Percentiles rank a stretch among this genome's conserved stretches.
Evolutionary conservation across 2,797 vertebrate genomes (phyloP).

Genomic region (Gambusia yucatana): DNA sequence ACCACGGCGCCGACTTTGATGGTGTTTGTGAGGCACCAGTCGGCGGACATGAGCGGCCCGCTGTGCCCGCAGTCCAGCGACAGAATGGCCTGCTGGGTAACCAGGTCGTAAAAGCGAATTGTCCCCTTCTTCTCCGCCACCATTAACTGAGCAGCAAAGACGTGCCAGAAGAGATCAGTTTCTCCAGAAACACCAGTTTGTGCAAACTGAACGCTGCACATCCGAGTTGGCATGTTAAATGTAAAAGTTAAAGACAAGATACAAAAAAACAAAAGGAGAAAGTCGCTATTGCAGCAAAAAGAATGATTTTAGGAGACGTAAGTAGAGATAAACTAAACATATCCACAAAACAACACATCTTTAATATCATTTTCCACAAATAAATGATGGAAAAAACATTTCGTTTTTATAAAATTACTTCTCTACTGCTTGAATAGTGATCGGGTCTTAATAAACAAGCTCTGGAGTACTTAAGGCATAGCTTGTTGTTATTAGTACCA

Average conservation of each 20-base stretch:
- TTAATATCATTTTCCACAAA: background rate
- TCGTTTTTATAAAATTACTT: background rate
- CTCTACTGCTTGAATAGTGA: background rate
- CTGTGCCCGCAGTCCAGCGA: conserved; percentile 94
- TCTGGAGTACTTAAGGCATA: no score
- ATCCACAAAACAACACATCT: background rate
- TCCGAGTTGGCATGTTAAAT: background rate
- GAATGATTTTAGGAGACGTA: background rate
- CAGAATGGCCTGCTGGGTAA: conserved; percentile 92
- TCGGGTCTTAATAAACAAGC: no score
- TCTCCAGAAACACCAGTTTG: background rate
- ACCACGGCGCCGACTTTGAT: conserved; percentile 95
- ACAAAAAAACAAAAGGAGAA: background rate
- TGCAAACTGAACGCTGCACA: background rate
- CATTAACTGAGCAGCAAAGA: conserved; percentile 85
- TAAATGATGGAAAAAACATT: background rate
- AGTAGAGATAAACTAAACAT: background rate
- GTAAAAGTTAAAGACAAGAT: background rate
- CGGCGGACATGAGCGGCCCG: conserved; percentile 92
- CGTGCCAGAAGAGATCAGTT: background rate
- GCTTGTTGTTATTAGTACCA: no score
- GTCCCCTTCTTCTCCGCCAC: conserved; percentile 96
- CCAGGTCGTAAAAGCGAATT: conserved; percentile 93
- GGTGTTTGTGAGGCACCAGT: conserved; percentile 95
- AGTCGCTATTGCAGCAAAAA: background rate